A percentile compares a stretch with the other conserved stretches of the same genome.
phyloP scores from a whole-genome alignment of 2,888 invertebrate species.

The Cephalotes varians region DNA sequence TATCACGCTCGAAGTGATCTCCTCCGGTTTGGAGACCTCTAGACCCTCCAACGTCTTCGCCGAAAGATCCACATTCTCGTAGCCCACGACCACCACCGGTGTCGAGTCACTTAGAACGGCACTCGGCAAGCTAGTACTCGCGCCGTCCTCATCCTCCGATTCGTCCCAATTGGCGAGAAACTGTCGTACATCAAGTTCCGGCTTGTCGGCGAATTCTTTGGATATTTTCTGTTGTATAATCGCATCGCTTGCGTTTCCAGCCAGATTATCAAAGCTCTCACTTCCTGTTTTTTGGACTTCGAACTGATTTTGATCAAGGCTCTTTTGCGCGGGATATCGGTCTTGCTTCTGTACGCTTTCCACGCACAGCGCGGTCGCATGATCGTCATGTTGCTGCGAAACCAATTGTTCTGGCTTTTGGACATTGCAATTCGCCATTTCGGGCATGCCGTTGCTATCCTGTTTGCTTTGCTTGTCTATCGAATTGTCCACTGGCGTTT shows the following conservation, averaged over 20 bases:
- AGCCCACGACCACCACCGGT: slow-evolving; percentile 77
- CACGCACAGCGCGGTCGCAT: slow-evolving; percentile 37
- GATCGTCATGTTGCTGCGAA: slow-evolving; percentile 57
- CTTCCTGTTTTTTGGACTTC: slow-evolving; percentile 51
- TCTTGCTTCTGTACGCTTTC: slow-evolving; percentile 60
- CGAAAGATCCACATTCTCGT: slow-evolving; percentile 74
- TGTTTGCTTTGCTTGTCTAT: slow-evolving; percentile 56
- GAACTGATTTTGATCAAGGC: slow-evolving; percentile 58
- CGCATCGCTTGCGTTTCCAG: slow-evolving; percentile 47
- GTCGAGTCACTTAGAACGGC: slow-evolving; percentile 71
- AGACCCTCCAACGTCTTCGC: slow-evolving; percentile 58
- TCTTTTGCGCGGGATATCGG: slow-evolving; percentile 61
- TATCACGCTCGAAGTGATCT: slow-evolving; percentile 33
- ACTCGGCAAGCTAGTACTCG: slow-evolving; percentile 71
- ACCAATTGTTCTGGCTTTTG: slow-evolving; percentile 68
- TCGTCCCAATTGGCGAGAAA: slow-evolving; percentile 85
- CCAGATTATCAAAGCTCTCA: slow-evolving; percentile 60
- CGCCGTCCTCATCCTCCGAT: slow-evolving; percentile 83
- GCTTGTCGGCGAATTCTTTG: slow-evolving; percentile 78
- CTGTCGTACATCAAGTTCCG: slow-evolving; percentile 83
- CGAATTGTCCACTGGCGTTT: slow-evolving; percentile 31
- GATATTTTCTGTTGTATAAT: slow-evolving; percentile 65
- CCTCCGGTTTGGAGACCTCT: slow-evolving; percentile 38
- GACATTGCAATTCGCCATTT: slow-evolving; percentile 58
- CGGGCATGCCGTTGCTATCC: slow-evolving; percentile 38